These are phyloP conservation scores for Platypus cylindrus DNA, from an alignment of 2,888 invertebrate species.

Conservation along the genomic window DNA sequence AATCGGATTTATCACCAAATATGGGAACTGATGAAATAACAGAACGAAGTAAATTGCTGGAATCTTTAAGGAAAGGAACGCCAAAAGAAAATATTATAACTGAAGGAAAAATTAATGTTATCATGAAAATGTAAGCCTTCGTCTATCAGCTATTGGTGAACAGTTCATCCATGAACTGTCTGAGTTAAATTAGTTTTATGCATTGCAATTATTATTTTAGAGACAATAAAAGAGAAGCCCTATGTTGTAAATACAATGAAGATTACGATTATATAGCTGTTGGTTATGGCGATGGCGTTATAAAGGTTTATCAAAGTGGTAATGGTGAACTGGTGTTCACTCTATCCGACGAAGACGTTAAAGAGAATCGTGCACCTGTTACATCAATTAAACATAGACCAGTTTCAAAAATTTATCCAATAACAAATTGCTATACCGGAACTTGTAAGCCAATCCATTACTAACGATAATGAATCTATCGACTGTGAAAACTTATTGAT, in stretches of 20 bases:
- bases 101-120: constrained; percentile 23
- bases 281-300: constrained; percentile 47
- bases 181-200: constrained; percentile 1
- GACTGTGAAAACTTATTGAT: neutral
- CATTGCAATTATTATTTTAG: constrained; percentile 15
- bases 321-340: constrained; percentile 38
- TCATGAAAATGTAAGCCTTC: constrained; percentile 25
- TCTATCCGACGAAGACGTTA: constrained; percentile 35
- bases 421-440: constrained; percentile 43
- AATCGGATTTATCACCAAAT: neutral
- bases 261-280: constrained; percentile 44
- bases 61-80: constrained; percentile 11
- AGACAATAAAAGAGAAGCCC: constrained; percentile 18
- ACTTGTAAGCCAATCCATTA: constrained; percentile 46
- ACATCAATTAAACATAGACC: constrained; percentile 50
- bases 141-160: no score
- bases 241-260: constrained; percentile 41
- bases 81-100: constrained; percentile 21
- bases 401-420: constrained; percentile 44
- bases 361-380: constrained; percentile 40
- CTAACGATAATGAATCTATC: neutral
- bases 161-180: no score
- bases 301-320: constrained; percentile 41
- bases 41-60: constrained; percentile 8
- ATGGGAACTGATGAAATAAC: constrained; percentile 5